Conservation (phyloP, 2,797 vertebrate genomes). For the Clarias fuscus region DNA sequence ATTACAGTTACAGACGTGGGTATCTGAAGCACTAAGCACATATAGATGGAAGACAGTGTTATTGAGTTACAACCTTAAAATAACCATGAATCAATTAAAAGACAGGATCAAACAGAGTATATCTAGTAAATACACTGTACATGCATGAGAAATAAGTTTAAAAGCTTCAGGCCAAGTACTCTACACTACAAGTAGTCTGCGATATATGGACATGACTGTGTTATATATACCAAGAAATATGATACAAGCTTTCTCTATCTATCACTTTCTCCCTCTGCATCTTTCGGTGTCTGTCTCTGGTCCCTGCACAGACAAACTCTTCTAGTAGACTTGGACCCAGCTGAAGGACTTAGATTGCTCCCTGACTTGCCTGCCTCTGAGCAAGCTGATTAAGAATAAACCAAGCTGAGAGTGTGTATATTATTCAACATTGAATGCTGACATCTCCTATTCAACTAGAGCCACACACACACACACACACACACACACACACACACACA, state of each 20-base stretch:
- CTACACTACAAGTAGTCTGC: not conserved
- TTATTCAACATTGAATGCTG: conserved; percentile 71
- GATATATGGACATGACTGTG: not conserved
- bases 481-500: too few relatives aligned
- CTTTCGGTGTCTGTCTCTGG: conserved; percentile 18
- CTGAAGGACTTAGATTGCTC: conserved; percentile 68
- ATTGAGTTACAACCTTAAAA: not conserved
- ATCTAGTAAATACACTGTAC: not conserved
- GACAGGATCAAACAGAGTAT: not conserved
- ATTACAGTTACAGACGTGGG: not conserved
- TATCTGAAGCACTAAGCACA: not conserved
- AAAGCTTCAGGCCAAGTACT: not conserved
- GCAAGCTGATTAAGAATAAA: conserved; percentile 73
- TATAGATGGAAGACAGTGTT: not conserved
- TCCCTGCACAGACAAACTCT: conserved; percentile 61
- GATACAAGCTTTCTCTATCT: conserved; percentile 8
- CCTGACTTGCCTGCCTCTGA: conserved; percentile 57
- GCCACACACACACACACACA: too few relatives aligned
- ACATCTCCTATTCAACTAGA: conserved; percentile 67
- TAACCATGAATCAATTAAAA: not conserved
- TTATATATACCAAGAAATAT: conserved; percentile 5
- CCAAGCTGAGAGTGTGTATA: conserved; percentile 72
- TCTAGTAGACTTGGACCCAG: conserved; percentile 74
- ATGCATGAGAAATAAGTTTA: not conserved
- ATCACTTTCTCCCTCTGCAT: not conserved